phyloP scores from a whole-genome alignment of 2,113 vertebrate species.

The Hassar affinis region DNA sequence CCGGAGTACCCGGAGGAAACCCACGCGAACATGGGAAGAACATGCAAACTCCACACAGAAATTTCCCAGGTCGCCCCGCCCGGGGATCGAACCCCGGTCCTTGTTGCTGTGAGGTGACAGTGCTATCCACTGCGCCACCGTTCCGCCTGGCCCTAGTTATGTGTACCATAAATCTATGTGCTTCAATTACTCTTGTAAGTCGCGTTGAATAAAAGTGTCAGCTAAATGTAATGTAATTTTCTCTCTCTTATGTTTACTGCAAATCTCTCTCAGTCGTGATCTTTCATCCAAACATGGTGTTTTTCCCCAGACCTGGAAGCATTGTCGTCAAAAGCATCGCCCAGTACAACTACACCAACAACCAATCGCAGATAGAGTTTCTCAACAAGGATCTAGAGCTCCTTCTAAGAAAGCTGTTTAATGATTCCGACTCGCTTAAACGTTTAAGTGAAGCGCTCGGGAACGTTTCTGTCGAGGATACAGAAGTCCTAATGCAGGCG shows the following conservation, averaged over 20 bases:
- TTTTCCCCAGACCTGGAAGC: slow-evolving; percentile 55
- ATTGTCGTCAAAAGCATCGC: slow-evolving; percentile 58
- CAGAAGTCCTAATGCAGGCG: slow-evolving; percentile 34
- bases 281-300: slow-evolving; percentile 1
- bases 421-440: slow-evolving; percentile 46
- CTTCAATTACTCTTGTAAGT: no score
- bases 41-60: no score
- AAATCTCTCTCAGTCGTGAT: not conserved
- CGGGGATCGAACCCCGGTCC: no score
- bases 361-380: slow-evolving; percentile 63
- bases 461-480: slow-evolving; percentile 36
- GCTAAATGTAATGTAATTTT: no score
- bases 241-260: not conserved
- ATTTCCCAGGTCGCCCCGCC: no score
- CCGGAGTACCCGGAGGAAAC: no score
- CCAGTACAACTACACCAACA: slow-evolving; percentile 66
- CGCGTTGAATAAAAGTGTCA: no score
- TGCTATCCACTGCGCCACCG: no score
- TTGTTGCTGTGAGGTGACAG: no score
- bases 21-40: no score
- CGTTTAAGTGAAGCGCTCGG: slow-evolving; percentile 59
- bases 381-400: slow-evolving; percentile 59
- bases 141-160: no score
- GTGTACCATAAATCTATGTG: no score
- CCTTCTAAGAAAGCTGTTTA: slow-evolving; percentile 56